These are phyloP conservation scores for Leptothorax acervorum DNA, from an alignment of 2,888 invertebrate species.

Conservation along the genomic window DNA sequence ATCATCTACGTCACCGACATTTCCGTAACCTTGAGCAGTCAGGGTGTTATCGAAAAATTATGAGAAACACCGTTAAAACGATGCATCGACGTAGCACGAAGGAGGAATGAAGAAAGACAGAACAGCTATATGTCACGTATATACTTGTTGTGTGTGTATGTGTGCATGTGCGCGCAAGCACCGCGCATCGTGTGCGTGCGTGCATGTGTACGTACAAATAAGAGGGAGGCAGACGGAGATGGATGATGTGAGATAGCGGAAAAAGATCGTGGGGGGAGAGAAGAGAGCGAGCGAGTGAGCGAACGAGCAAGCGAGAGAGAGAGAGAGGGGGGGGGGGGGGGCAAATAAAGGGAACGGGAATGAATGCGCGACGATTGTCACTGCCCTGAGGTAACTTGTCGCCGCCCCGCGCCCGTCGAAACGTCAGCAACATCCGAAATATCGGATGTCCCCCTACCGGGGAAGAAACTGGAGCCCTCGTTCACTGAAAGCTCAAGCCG, in stretches of 20 bases:
- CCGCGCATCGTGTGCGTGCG: no score
- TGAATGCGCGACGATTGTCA: conserved; percentile 71
- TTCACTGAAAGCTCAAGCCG: background rate
- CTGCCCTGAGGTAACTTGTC: conserved; percentile 73
- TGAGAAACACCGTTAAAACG: conserved; percentile 73
- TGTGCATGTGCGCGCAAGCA: background rate
- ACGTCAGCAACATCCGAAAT: conserved; percentile 70
- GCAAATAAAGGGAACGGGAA: conserved; percentile 63
- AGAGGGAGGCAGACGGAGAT: conserved; percentile 39
- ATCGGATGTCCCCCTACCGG: conserved; percentile 18
- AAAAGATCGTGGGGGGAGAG: conserved; percentile 17
- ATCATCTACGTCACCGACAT: conserved; percentile 54
- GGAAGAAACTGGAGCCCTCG: background rate
- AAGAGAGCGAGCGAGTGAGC: background rate
- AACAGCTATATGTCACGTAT: conserved; percentile 12
- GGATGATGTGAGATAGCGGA: conserved; percentile 42
- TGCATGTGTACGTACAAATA: conserved; percentile 30
- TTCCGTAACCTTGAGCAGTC: conserved; percentile 60
- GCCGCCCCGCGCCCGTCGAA: conserved; percentile 70
- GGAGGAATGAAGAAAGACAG: conserved; percentile 25
- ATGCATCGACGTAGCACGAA: conserved; percentile 50
- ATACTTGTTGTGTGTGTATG: conserved; percentile 41
- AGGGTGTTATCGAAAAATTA: conserved; percentile 70
- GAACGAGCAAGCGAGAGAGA: background rate
- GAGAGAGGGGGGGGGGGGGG: conserved; percentile 20